Evolutionary conservation across 1,140 invertebrate species (phyloP).

Genomic region (Ganaspis sp.): DNA sequence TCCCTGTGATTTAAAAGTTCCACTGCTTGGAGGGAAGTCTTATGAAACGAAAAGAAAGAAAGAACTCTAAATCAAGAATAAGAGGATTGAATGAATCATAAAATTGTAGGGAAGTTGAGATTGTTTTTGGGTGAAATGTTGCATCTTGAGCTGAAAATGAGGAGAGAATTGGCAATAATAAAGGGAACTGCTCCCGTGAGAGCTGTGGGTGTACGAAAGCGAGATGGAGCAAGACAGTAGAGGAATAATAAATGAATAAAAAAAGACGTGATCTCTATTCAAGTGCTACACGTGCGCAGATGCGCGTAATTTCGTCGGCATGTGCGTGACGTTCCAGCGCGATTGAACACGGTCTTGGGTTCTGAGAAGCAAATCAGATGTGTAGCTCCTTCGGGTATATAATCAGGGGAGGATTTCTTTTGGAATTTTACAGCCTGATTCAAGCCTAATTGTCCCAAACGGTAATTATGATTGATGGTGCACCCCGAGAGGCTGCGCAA

Average conservation of each 20-base stretch:
- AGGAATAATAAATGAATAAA: constrained; percentile 1
- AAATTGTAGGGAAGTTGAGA: neutral
- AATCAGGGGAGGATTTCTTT: constrained; percentile 40
- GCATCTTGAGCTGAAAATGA: constrained; percentile 14
- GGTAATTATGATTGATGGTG: constrained; percentile 33
- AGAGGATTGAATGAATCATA: neutral
- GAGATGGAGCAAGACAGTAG: neutral
- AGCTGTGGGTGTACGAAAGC: constrained; percentile 7
- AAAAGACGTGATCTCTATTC: constrained; percentile 12
- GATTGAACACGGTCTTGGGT: constrained; percentile 9
- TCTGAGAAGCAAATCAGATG: constrained; percentile 40
- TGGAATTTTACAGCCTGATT: constrained; percentile 43
- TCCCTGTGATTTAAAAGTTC: too few relatives aligned
- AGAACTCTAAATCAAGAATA: too few relatives aligned
- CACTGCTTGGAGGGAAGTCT: too few relatives aligned
- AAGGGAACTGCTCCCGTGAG: neutral
- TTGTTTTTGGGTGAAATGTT: neutral
- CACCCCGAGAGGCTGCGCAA: constrained; percentile 14
- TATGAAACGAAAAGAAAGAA: too few relatives aligned
- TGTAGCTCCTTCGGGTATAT: constrained; percentile 27
- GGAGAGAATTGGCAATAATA: neutral
- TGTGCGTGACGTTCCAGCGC: constrained; percentile 22
- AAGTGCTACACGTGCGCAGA: constrained; percentile 24
- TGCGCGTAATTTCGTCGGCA: constrained; percentile 18
- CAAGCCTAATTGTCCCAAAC: constrained; percentile 41